Percentiles rank a stretch among this genome's conserved stretches.
phyloP scores from a whole-genome alignment of 2,113 vertebrate genomes.

The Petaurus breviceps region DNA sequence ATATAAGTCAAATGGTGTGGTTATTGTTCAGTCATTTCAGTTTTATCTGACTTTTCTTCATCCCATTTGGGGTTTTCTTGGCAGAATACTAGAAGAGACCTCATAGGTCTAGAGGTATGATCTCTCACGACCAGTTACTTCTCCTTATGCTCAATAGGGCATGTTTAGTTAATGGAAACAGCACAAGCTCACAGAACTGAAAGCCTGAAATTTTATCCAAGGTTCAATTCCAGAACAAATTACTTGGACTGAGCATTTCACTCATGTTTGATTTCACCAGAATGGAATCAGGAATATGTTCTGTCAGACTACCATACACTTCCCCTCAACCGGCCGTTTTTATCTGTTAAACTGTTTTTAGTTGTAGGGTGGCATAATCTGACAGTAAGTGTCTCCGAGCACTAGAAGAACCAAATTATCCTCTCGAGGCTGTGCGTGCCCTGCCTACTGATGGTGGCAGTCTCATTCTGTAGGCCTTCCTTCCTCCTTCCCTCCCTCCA shows the following conservation, averaged over 20 bases:
- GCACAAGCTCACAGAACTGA: slow-evolving; percentile 52
- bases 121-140: neutral
- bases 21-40: neutral
- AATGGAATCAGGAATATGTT: slow-evolving; percentile 49
- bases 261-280: slow-evolving; percentile 63
- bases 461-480: neutral
- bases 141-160: slow-evolving; percentile 1
- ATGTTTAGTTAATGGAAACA: slow-evolving; percentile 15
- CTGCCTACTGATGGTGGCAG: slow-evolving; percentile 34
- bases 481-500: slow-evolving; percentile 40
- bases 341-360: slow-evolving; percentile 56
- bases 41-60: neutral
- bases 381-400: slow-evolving; percentile 70
- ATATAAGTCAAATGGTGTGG: neutral
- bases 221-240: neutral
- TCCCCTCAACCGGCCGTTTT: slow-evolving; percentile 57
- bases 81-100: neutral
- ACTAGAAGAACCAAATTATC: slow-evolving; percentile 54
- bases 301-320: slow-evolving; percentile 46
- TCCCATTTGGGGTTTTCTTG: neutral
- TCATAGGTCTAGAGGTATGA: neutral
- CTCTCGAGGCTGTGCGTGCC: slow-evolving; percentile 49
- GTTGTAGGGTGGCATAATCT: slow-evolving; percentile 59
- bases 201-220: slow-evolving; percentile 47
- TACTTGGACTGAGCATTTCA: slow-evolving; percentile 61